These are phyloP conservation scores for Axis porcinus DNA, from an alignment of 2,113 vertebrate genomes.

Conservation along the genomic window DNA sequence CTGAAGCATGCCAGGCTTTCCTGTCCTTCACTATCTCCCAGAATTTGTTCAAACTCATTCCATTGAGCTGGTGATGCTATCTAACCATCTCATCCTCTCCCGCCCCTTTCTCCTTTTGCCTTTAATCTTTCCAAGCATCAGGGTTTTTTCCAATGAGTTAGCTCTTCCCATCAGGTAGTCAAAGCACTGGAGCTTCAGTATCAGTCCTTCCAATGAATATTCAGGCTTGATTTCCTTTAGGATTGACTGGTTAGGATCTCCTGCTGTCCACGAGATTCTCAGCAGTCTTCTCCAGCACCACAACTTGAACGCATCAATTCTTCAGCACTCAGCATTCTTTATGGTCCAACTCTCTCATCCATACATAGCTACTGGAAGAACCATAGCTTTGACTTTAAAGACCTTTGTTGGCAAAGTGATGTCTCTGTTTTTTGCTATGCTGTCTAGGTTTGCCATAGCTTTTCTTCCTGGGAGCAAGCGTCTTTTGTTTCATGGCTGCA, in stretches of 20 bases:
- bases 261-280: neutral
- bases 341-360: neutral
- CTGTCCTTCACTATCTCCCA: neutral
- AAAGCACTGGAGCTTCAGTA: neutral
- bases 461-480: neutral
- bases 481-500: neutral
- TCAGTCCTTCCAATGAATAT: neutral
- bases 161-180: neutral
- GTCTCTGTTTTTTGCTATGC: neutral
- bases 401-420: neutral
- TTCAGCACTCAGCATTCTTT: neutral
- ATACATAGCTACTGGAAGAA: neutral
- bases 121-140: neutral
- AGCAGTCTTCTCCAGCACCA: neutral
- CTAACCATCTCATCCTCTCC: neutral
- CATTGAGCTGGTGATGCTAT: neutral
- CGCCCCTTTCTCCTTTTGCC: neutral
- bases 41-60: neutral
- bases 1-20: neutral
- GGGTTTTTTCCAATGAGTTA: neutral
- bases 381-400: neutral
- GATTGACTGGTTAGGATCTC: neutral
- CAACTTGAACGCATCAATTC: neutral
- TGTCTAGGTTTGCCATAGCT: neutral
- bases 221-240: neutral